Evolutionary conservation across 2,797 vertebrate genomes (phyloP).

Genomic region (Pseudochromis fuscus): DNA sequence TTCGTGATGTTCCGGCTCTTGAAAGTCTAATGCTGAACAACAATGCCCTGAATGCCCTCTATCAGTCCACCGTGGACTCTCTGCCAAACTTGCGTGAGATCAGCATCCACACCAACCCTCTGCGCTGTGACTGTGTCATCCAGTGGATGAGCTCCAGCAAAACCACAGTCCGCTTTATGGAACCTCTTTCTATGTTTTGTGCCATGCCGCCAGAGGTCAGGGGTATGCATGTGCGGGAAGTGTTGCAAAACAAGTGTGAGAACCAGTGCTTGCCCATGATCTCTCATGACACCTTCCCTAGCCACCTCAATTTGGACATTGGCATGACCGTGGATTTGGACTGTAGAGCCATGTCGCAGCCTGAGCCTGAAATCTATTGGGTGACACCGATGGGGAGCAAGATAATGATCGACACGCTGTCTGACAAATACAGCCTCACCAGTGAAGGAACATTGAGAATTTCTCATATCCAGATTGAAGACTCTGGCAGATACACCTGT

Average conservation of each 20-base stretch:
- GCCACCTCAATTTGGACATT: conserved; percentile 90
- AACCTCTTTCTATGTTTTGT: conserved; percentile 95
- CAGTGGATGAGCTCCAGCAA: conserved; percentile 96
- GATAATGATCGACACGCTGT: conserved; percentile 89
- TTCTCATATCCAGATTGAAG: conserved; percentile 89
- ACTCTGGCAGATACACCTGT: conserved; percentile 95
- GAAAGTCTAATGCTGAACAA: conserved; percentile 98
- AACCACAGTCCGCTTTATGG: conserved; percentile 96
- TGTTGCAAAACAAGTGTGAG: conserved; percentile 86
- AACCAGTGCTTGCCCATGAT: conserved; percentile 97
- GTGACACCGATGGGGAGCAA: conserved; percentile 95
- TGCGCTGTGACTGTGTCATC: conserved; percentile 95
- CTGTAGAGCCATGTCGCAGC: conserved; percentile 95
- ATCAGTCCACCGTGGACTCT: conserved; percentile 92
- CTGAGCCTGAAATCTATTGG: conserved; percentile 98
- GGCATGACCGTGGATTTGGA: conserved; percentile 91
- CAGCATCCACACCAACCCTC: conserved; percentile 96
- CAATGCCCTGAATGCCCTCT: conserved; percentile 94
- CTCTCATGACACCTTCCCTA: conserved; percentile 92
- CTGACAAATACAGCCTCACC: conserved; percentile 92
- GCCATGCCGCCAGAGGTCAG: conserved; percentile 91
- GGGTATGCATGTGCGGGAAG: conserved; percentile 91
- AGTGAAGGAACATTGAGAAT: conserved; percentile 93
- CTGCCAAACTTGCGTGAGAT: conserved; percentile 96
- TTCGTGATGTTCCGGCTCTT: conserved; percentile 93